phyloP scores from a whole-genome alignment of 2,797 vertebrate genomes.

The Botia almorhae region DNA sequence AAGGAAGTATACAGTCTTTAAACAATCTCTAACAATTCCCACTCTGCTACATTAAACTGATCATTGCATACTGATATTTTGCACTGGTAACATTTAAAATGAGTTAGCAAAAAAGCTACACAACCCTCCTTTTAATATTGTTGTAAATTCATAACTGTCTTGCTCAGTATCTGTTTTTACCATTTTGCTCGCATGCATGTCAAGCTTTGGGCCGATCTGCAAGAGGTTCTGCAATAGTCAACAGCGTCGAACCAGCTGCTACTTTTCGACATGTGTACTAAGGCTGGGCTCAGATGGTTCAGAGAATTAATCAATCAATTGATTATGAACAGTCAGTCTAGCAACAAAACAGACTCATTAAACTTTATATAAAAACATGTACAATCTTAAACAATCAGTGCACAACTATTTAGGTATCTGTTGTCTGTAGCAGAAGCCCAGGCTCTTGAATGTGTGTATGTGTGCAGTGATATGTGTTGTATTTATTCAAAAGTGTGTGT shows the following conservation, averaged over 20 bases:
- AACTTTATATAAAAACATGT: background rate
- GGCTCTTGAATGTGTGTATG: slow-evolving; percentile 46
- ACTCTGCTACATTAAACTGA: background rate
- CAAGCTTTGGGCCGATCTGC: slow-evolving; percentile 85
- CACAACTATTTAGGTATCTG: slow-evolving; percentile 14
- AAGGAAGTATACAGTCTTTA: background rate
- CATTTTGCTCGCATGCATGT: slow-evolving; percentile 85
- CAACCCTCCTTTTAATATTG: slow-evolving; percentile 24
- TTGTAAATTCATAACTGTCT: slow-evolving; percentile 28
- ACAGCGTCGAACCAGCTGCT: slow-evolving; percentile 33
- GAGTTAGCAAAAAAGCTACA: background rate
- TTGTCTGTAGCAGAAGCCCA: slow-evolving; percentile 68
- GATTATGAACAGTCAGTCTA: background rate
- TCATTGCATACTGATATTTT: slow-evolving; percentile 41
- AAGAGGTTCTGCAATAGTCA: slow-evolving; percentile 90
- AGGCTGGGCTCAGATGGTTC: background rate
- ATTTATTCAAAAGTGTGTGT: slow-evolving; percentile 34
- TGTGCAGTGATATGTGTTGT: slow-evolving; percentile 31
- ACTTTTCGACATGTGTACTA: background rate
- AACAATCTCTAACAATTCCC: slow-evolving; percentile 26
- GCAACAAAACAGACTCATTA: background rate
- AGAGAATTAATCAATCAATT: background rate
- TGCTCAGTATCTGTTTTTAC: slow-evolving; percentile 49
- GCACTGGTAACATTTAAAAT: slow-evolving; percentile 13
- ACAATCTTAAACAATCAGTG: background rate